Base-by-base conservation (phyloP, 2,797 vertebrate genomes). In the Oreochromis grahami region DNA sequence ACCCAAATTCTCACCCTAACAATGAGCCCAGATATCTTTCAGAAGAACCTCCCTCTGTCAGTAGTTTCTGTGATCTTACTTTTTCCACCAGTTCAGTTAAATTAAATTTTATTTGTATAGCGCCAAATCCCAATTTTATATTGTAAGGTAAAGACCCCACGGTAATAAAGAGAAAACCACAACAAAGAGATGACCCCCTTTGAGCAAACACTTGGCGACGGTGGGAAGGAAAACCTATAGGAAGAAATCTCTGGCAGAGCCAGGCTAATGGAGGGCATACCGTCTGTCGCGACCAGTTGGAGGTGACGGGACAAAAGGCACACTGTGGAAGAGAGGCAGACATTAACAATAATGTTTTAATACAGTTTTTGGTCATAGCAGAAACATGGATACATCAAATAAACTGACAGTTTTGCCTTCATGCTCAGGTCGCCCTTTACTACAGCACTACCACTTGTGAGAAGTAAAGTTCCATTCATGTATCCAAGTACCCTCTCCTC, bases 361-460 rank as follows among this genome's bases (percentile, higher is more conserved):
- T 56, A 14, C 34, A 41, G 60, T 21, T 65, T 41, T 11, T 38
- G 19, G 34, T n/a, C 0, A 38, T 3, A 2, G 19, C 36, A 14
- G 60, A 19, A 41, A 65, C 7, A 21, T 13, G 36, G 36, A 17
- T 26, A 26, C 26, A 26, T 26, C 5, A 24, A 15, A 24, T 24
- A 0, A 1, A 43, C 19, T 10, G n/a, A 70, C 38, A 43, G 13
- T 3, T 70, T 70, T 0, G 0, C 38, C 38, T 70, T 41, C 36
- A 41, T 68, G 19, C 36, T 41, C 36, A 68, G 11, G 7, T 68
- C 5, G 3, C 36, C 41, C 32, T 58, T 58, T 58, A 9, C 14
- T 26, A 0, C 58, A 41, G 12, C n/a, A 5, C 7, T 41, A 7
- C 36, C 11, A 0, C 34, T 11, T 68, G 3, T 68, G 6, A 65